Conservation (phyloP, 2,113 vertebrate genomes). For the Phainopepla nitens region DNA sequence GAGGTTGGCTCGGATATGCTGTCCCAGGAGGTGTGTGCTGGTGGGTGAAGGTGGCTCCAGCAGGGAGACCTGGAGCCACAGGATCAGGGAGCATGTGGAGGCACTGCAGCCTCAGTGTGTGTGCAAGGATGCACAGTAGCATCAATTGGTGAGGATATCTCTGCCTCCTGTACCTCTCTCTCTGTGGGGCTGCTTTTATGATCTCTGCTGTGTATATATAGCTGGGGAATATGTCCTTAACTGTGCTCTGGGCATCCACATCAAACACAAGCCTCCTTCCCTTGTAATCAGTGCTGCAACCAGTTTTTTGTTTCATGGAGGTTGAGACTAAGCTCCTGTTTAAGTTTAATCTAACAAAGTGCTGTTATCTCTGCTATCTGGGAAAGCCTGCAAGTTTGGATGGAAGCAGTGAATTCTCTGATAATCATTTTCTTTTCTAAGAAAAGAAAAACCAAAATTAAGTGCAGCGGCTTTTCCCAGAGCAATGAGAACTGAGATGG, state of each 20-base stretch:
- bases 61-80: rapidly evolving
- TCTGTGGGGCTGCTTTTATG: not conserved
- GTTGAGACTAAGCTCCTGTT: not conserved
- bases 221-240: not conserved
- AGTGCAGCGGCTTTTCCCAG: not conserved
- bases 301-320: not conserved
- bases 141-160: rapidly evolving
- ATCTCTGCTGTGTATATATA: not conserved
- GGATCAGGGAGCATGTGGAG: not conserved
- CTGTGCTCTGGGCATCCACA: not conserved
- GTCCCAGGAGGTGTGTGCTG: not conserved
- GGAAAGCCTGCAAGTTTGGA: not conserved
- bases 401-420: not conserved
- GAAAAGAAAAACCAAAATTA: not conserved
- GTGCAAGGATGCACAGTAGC: not conserved
- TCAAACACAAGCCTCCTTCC: not conserved
- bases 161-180: not conserved
- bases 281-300: not conserved
- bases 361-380: not conserved
- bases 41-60: not conserved
- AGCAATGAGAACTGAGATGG: not conserved
- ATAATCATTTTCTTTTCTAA: not conserved
- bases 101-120: rapidly evolving
- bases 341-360: not conserved
- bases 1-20: not conserved